Evolutionary conservation across 2,797 vertebrate species (phyloP).

Genomic region (Tadarida brasiliensis): DNA sequence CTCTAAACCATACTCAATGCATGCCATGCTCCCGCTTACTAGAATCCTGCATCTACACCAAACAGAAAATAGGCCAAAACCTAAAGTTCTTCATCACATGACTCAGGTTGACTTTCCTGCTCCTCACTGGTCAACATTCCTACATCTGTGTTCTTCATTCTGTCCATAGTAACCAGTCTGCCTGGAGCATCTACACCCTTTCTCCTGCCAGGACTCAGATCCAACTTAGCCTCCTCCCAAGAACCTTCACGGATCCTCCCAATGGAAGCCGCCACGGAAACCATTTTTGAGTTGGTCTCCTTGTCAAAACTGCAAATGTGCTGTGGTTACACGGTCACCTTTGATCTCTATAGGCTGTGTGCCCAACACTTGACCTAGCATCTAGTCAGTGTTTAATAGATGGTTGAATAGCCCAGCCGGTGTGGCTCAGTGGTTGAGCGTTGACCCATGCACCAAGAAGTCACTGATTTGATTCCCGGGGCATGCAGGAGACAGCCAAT

Average conservation of each 20-base stretch:
- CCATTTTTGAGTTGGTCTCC: not conserved
- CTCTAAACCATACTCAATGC: not conserved
- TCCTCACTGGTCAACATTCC: not conserved
- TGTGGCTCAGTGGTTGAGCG: too few species aligned
- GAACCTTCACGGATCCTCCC: not conserved
- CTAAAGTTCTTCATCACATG: not conserved
- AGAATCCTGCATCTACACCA: not conserved
- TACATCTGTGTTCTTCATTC: not conserved
- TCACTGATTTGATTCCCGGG: too few species aligned
- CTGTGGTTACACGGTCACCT: not conserved
- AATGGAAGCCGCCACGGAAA: not conserved
- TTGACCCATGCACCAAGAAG: too few species aligned
- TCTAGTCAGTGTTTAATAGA: not conserved
- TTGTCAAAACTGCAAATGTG: not conserved
- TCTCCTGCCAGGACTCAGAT: not conserved
- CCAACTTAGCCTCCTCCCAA: not conserved
- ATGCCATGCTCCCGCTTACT: not conserved
- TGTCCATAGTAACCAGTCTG: not conserved
- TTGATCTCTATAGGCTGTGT: not conserved
- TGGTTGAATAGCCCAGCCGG: not conserved
- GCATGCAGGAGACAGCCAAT: too few species aligned
- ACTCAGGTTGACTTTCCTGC: not conserved
- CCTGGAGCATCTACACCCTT: accelerated
- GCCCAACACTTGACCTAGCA: not conserved
- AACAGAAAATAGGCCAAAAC: not conserved